Conservation (phyloP, 2,888 invertebrate species). For the Chrysomela aeneicollis region DNA sequence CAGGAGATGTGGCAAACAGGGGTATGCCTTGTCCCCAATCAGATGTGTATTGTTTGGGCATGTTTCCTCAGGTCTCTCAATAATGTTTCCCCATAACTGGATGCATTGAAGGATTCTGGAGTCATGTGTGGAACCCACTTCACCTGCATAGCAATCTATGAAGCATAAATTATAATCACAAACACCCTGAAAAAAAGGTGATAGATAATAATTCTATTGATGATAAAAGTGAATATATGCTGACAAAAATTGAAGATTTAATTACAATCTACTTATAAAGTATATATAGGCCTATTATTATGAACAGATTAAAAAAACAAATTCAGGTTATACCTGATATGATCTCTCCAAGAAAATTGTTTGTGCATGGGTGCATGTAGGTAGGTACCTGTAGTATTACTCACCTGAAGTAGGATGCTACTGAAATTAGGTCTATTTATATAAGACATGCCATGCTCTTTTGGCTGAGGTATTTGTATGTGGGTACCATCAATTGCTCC, state of each 20-base stretch:
- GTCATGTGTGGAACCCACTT: conserved; percentile 12
- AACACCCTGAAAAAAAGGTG: background rate
- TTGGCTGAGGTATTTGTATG: conserved; percentile 14
- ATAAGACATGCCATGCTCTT: conserved; percentile 14
- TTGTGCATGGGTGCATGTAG: background rate
- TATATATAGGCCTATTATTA: background rate
- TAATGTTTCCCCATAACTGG: conserved; percentile 6
- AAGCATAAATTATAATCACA: conserved; percentile 7
- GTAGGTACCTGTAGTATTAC: background rate
- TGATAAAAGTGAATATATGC: too few relatives aligned
- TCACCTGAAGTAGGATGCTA: conserved; percentile 8
- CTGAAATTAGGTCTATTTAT: conserved; percentile 3
- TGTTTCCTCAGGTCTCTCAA: background rate
- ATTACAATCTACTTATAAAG: too few relatives aligned
- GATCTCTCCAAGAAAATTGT: too few relatives aligned
- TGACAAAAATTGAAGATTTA: too few relatives aligned
- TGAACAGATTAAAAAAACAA: background rate
- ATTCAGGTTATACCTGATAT: background rate
- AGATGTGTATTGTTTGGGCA: conserved; percentile 10
- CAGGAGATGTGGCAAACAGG: background rate
- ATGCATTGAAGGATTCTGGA: conserved; percentile 6
- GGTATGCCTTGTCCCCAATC: conserved; percentile 1
- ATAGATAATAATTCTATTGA: background rate
- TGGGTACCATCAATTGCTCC: conserved; percentile 20
- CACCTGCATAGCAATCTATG: conserved; percentile 14